Percentiles rank a stretch among this genome's conserved stretches.
Conservation (phyloP, 1,140 invertebrate species). For the Drosophila equinoxialis region DNA sequence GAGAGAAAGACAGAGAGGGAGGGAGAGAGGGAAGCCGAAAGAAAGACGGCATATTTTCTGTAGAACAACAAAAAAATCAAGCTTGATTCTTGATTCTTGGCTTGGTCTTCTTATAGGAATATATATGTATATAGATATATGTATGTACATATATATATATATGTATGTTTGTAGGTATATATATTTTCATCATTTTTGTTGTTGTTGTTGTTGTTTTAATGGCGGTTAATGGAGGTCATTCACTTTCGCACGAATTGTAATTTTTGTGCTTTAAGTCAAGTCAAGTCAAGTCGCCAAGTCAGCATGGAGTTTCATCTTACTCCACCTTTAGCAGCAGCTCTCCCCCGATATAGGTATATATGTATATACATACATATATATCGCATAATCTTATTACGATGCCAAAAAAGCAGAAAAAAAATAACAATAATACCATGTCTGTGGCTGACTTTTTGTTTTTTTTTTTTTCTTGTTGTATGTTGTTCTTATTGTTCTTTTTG, state of each 20-base stretch:
- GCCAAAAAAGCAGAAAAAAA: conserved; percentile 45
- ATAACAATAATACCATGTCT: conserved; percentile 26
- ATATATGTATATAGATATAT: background rate
- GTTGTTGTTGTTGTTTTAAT: conserved; percentile 42
- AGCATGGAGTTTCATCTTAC: conserved; percentile 49
- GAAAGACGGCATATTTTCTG: conserved; percentile 49
- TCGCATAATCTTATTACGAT: conserved; percentile 73
- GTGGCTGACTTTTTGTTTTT: conserved; percentile 59
- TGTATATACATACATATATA: conserved; percentile 39
- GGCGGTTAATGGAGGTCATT: conserved; percentile 82
- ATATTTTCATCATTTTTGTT: background rate
- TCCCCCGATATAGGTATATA: conserved; percentile 1
- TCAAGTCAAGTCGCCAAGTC: conserved; percentile 62
- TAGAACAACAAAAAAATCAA: conserved; percentile 49
- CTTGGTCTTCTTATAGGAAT: background rate
- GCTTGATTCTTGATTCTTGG: conserved; percentile 53
- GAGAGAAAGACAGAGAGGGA: conserved; percentile 14
- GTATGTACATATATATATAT: background rate
- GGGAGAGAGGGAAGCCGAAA: conserved; percentile 15
- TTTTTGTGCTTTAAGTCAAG: conserved; percentile 73
- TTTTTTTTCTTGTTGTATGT: conserved; percentile 21
- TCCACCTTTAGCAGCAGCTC: conserved; percentile 12
- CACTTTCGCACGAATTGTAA: conserved; percentile 81
- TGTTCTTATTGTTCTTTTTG: conserved; percentile 32
- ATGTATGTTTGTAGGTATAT: background rate